Conservation (phyloP, 2,797 vertebrate species). For the Mus spretus region DNA sequence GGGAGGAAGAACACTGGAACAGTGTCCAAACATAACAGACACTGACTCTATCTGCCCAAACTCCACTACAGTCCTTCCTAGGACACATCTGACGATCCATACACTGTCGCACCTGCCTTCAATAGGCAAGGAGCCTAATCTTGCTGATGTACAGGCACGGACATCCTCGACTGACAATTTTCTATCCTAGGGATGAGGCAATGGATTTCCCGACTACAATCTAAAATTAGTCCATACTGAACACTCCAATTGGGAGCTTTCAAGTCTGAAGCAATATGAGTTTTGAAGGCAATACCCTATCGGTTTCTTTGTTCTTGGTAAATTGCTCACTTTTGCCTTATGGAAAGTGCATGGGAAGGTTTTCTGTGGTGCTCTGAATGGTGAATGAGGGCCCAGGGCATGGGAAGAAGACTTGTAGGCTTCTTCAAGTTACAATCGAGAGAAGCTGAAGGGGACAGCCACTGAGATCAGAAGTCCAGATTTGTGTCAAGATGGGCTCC, state of each 20-base stretch:
- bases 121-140: background rate
- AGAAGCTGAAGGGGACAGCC: background rate
- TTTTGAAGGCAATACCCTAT: background rate
- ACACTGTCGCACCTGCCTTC: fast-evolving
- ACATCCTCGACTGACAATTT: background rate
- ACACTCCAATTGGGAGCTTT: background rate
- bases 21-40: constrained; percentile 64
- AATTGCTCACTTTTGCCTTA: background rate
- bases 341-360: background rate
- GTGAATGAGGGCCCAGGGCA: background rate
- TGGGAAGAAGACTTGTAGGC: background rate
- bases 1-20: background rate
- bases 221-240: background rate
- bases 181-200: background rate
- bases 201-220: background rate
- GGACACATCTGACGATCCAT: background rate
- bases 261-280: background rate
- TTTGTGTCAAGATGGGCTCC: background rate
- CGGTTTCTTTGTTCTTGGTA: background rate
- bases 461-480: background rate
- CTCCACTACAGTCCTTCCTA: background rate
- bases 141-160: background rate
- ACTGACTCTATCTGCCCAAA: background rate
- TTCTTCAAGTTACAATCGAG: background rate
- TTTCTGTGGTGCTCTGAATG: background rate